A percentile compares a stretch with the other conserved stretches of the same genome.
phyloP scores from a whole-genome alignment of 2,797 vertebrate genomes.

The Numenius phaeopus region DNA sequence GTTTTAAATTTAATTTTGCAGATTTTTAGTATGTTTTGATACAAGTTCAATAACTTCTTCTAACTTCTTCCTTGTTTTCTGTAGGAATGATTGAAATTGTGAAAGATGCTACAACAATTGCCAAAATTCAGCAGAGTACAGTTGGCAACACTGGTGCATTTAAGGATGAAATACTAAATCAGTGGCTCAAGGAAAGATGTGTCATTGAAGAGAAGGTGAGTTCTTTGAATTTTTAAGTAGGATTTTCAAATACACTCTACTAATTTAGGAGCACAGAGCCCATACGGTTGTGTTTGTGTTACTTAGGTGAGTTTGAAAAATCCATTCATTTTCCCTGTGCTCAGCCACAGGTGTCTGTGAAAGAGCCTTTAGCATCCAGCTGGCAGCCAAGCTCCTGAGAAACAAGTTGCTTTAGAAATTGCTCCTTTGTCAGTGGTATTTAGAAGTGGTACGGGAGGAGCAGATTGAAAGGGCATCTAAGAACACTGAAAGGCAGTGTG shows the following conservation, averaged over 20 bases:
- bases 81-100: conserved; percentile 98
- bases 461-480: not conserved
- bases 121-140: conserved; percentile 98
- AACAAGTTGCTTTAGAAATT: not conserved
- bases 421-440: not conserved
- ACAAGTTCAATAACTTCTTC: not conserved
- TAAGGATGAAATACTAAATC: conserved; percentile 95
- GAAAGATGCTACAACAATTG: conserved; percentile 96
- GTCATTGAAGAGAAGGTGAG: conserved; percentile 93
- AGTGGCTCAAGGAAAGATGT: conserved; percentile 96
- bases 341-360: not conserved
- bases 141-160: conserved; percentile 97
- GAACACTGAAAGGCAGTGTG: not conserved
- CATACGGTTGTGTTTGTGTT: not conserved
- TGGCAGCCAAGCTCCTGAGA: not conserved
- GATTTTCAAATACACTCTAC: not conserved
- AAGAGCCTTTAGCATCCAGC: not conserved
- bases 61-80: not conserved
- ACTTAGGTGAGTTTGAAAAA: not conserved
- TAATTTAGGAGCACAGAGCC: not conserved
- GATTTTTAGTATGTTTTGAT: not conserved
- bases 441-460: not conserved
- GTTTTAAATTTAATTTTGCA: not conserved
- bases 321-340: not conserved
- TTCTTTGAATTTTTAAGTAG: not conserved